phyloP scores from a whole-genome alignment of 1,140 invertebrate genomes.

The Euschistus heros region DNA sequence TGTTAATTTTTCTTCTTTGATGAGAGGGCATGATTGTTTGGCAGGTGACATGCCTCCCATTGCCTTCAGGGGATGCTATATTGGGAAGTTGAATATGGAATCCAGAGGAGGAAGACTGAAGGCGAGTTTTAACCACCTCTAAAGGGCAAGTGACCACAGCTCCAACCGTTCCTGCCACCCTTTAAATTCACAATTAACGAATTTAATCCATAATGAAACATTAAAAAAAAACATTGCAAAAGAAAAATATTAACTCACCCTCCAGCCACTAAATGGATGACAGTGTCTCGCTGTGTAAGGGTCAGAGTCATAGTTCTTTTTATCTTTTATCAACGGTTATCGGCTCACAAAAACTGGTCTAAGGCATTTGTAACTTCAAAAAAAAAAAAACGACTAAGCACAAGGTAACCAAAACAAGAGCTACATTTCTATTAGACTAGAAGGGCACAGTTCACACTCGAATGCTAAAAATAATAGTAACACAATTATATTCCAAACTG shows the following conservation, averaged over 20 bases:
- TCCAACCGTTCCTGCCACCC: constrained; percentile 88
- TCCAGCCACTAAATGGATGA: constrained; percentile 76
- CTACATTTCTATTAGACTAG: no score
- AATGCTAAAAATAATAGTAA: no score
- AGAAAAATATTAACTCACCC: constrained; percentile 51
- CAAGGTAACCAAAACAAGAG: no score
- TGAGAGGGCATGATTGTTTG: constrained; percentile 38
- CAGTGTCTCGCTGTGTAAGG: constrained; percentile 47
- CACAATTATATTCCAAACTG: no score
- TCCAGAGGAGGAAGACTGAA: constrained; percentile 79
- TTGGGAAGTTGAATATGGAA: constrained; percentile 40
- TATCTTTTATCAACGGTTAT: no score
- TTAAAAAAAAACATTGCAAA: background rate
- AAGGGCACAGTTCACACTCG: no score
- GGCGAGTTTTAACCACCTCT: constrained; percentile 95
- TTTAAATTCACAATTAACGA: constrained; percentile 34
- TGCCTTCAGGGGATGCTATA: constrained; percentile 38
- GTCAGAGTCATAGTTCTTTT: no score
- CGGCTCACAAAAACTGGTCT: no score
- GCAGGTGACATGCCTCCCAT: constrained; percentile 39
- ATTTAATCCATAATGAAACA: no score
- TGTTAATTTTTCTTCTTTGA: constrained; percentile 40
- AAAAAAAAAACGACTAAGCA: no score
- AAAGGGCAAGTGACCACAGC: constrained; percentile 95
- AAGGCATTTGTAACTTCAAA: no score